phyloP scores from a whole-genome alignment of 2,113 vertebrate genomes.

The Silurus glanis region DNA sequence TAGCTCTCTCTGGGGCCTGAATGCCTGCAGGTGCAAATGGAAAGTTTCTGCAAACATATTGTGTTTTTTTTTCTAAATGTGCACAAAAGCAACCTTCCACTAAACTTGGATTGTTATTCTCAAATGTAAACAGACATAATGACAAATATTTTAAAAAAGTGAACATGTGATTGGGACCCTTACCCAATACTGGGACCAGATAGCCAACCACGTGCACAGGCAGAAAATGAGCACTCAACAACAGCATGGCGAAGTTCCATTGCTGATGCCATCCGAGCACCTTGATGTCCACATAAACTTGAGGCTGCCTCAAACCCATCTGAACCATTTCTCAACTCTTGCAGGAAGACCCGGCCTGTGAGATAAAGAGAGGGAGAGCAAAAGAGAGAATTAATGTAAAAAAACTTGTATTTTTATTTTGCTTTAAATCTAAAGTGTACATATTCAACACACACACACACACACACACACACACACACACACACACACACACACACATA shows the following conservation, averaged over 20 bases:
- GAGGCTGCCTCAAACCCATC: constrained; percentile 73
- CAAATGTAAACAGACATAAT: constrained; percentile 17
- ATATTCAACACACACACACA: too few species aligned
- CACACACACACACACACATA: too few species aligned
- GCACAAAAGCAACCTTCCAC: not conserved
- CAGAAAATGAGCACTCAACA: constrained; percentile 79
- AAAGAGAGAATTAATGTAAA: not conserved
- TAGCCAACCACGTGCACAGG: constrained; percentile 86
- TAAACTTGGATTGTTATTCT: constrained; percentile 2
- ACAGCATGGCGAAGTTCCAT: constrained; percentile 83
- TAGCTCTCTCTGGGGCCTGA: constrained; percentile 27
- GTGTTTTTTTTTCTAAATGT: constrained; percentile 9
- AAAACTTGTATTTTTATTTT: not conserved
- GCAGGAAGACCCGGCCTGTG: constrained; percentile 84
- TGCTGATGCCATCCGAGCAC: constrained; percentile 79
- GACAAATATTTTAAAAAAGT: not conserved
- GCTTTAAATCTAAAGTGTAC: too few species aligned
- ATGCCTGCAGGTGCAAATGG: constrained; percentile 48
- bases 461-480: too few species aligned
- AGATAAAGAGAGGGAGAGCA: constrained; percentile 21
- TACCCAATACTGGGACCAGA: constrained; percentile 82
- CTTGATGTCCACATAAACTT: constrained; percentile 73
- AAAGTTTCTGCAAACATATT: constrained; percentile 35
- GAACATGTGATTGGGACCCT: constrained; percentile 57
- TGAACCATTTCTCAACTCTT: constrained; percentile 78